These are phyloP conservation scores for Ispidina lecontei DNA, from an alignment of 2,797 vertebrate species.

Conservation along the genomic window DNA sequence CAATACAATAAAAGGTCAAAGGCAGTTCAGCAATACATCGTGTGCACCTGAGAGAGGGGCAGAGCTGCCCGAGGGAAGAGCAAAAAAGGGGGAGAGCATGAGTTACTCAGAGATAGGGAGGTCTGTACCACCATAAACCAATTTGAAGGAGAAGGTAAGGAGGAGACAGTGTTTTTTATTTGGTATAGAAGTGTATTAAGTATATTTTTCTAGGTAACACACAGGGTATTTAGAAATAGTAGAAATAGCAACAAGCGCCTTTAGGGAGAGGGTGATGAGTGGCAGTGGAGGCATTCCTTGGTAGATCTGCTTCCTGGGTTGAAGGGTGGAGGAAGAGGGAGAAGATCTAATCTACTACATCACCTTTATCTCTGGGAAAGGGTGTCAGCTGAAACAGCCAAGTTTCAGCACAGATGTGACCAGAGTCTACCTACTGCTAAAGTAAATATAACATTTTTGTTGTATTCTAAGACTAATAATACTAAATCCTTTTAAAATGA, in stretches of 20 bases:
- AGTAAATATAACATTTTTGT: background rate
- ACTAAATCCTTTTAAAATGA: background rate
- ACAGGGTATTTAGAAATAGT: background rate
- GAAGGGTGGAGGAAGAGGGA: background rate
- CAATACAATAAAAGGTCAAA: background rate
- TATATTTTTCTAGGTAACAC: background rate
- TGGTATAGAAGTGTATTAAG: background rate
- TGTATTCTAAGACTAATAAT: background rate
- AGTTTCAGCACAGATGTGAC: background rate
- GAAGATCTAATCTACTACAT: background rate
- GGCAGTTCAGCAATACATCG: background rate
- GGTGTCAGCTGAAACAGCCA: background rate
- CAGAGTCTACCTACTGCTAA: background rate
- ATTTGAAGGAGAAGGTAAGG: background rate
- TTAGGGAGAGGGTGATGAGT: background rate
- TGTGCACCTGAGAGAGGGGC: background rate
- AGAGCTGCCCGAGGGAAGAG: background rate
- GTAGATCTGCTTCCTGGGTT: background rate
- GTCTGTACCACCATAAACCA: background rate
- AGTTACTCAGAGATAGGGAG: background rate
- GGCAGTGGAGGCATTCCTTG: background rate
- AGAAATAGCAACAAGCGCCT: background rate
- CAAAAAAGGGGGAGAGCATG: background rate
- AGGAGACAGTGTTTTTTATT: background rate
- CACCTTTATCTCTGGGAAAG: background rate